These are phyloP conservation scores for Drosophila eugracilis DNA, from an alignment of 1,140 invertebrate species.

Conservation along the genomic window DNA sequence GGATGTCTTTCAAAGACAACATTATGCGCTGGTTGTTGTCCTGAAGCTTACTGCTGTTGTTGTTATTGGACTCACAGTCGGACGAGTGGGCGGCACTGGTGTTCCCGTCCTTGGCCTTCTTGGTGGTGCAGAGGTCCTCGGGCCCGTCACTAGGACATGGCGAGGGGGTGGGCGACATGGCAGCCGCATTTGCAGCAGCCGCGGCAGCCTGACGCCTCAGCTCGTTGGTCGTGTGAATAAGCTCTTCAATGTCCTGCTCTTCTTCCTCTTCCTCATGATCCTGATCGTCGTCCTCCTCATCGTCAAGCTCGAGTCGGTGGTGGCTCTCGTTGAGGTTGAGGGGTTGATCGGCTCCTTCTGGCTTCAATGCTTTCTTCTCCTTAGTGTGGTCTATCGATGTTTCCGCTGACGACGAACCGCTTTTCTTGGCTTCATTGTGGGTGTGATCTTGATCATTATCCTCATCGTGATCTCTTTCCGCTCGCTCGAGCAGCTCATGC, in stretches of 20 bases:
- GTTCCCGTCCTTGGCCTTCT: constrained; percentile 63
- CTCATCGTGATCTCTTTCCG: constrained; percentile 45
- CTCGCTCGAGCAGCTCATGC: constrained; percentile 63
- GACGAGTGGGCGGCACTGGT: constrained; percentile 30
- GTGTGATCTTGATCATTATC: constrained; percentile 17
- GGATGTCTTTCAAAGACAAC: constrained; percentile 80
- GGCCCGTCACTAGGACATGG: constrained; percentile 77
- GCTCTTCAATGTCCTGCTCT: constrained; percentile 81
- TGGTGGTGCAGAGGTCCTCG: constrained; percentile 86
- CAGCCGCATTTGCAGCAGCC: constrained; percentile 66
- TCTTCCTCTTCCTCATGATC: constrained; percentile 70
- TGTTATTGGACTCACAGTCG: constrained; percentile 67
- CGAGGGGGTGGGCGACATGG: constrained; percentile 63
- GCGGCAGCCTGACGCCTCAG: constrained; percentile 69
- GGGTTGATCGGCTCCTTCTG: constrained; percentile 6
- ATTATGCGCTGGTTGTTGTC: constrained; percentile 84
- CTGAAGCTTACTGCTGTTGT: constrained; percentile 79
- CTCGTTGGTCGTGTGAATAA: constrained; percentile 79
- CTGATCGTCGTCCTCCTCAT: constrained; percentile 38
- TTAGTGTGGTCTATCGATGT: constrained; percentile 3
- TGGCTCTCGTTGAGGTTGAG: constrained; percentile 18
- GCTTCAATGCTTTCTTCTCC: constrained; percentile 14
- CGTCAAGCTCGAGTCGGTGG: constrained; percentile 36
- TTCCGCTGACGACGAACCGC: constrained; percentile 14
- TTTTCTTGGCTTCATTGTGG: constrained; percentile 30